Evolutionary conservation across 2,888 invertebrate genomes (phyloP).

Genomic region (Eutolmus rufibarbis): DNA sequence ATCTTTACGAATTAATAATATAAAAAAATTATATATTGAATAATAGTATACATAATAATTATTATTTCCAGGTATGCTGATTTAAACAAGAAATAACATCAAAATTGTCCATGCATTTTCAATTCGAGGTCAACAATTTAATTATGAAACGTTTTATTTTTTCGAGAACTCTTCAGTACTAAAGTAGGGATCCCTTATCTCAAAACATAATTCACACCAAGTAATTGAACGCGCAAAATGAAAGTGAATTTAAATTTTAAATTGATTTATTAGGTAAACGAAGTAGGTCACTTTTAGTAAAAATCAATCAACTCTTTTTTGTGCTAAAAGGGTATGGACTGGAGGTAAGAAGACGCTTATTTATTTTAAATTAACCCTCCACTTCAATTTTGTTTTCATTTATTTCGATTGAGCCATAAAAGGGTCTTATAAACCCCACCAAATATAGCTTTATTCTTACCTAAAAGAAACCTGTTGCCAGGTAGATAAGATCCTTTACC

Average conservation of each 20-base stretch:
- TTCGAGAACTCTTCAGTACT: neutral
- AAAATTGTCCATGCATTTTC: too few species aligned
- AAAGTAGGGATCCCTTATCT: neutral
- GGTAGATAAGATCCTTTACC: neutral
- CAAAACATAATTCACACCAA: neutral
- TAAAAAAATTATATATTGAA: too few species aligned
- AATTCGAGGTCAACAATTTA: neutral
- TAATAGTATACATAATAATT: too few species aligned
- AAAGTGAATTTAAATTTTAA: neutral
- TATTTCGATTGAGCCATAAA: neutral
- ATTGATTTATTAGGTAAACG: neutral
- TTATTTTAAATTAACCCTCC: neutral
- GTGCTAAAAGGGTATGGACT: neutral
- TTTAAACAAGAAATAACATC: too few species aligned
- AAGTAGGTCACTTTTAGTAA: neutral
- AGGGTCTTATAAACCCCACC: neutral
- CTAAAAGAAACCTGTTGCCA: neutral
- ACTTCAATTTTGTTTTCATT: neutral
- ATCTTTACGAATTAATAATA: too few species aligned
- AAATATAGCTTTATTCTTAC: neutral
- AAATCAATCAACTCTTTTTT: neutral
- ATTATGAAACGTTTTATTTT: neutral
- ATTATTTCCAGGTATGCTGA: too few species aligned
- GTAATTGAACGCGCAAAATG: neutral
- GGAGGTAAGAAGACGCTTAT: neutral